A percentile compares a stretch with the other conserved stretches of the same genome.
phyloP scores from a whole-genome alignment of 2,888 invertebrate genomes.

The Metallyticus violacea region DNA sequence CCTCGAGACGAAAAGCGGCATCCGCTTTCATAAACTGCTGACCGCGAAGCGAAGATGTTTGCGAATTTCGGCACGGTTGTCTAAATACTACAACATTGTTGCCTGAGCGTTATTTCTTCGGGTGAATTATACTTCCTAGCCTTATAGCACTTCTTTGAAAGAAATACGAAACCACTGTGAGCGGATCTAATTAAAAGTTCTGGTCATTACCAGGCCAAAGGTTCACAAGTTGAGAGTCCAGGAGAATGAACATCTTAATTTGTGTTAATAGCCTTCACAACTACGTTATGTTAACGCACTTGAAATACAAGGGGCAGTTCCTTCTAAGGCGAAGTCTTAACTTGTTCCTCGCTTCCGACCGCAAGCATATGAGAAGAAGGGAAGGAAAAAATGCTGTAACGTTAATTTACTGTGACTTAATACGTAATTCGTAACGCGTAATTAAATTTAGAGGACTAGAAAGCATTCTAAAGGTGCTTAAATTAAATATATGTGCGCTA shows the following conservation, averaged over 20 bases:
- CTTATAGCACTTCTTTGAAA: neutral
- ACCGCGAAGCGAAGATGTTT: neutral
- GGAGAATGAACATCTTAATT: neutral
- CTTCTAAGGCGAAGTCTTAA: neutral
- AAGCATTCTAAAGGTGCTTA: neutral
- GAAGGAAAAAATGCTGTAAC: neutral
- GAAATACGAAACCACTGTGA: neutral
- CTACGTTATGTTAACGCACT: neutral
- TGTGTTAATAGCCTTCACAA: neutral
- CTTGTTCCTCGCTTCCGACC: neutral
- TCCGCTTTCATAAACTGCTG: neutral
- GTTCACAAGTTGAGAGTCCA: neutral
- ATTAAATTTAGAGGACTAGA: neutral
- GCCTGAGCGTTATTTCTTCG: neutral
- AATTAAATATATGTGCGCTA: neutral
- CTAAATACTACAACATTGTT: neutral
- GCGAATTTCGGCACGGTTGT: neutral
- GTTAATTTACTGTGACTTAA: neutral
- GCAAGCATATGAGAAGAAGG: neutral
- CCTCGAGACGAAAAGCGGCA: neutral
- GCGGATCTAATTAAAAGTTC: neutral
- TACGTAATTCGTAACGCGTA: constrained; percentile 13
- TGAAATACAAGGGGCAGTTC: neutral
- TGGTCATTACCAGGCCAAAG: neutral
- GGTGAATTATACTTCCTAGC: neutral